Percentiles rank a stretch among this genome's conserved stretches.
These are phyloP conservation scores for Lerista edwardsae DNA, from an alignment of 2,797 vertebrate genomes.

Conservation along the genomic window DNA sequence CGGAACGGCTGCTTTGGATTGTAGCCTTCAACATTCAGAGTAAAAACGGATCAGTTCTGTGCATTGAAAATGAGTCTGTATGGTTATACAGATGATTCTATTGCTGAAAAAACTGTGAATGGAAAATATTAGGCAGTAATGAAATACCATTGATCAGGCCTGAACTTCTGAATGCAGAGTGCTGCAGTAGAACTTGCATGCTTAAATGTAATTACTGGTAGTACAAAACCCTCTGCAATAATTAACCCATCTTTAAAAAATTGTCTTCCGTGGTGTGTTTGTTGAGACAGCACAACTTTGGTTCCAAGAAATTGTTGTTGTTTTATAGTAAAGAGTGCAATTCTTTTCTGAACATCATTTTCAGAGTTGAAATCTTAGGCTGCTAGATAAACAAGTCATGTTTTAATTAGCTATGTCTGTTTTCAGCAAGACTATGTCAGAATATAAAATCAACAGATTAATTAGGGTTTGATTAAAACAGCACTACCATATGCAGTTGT, in stretches of 20 bases:
- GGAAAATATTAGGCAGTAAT: conserved; percentile 14
- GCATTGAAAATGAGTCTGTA: conserved; percentile 6
- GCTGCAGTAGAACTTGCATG: neutral
- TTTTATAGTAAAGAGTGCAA: conserved; percentile 34
- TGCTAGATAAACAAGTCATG: conserved; percentile 60
- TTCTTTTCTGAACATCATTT: conserved; percentile 53
- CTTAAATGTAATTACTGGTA: conserved; percentile 32
- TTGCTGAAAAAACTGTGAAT: conserved; percentile 15
- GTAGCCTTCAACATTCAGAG: neutral
- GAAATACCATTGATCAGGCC: neutral
- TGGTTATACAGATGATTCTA: neutral
- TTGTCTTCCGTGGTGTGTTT: conserved; percentile 46
- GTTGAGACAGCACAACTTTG: conserved; percentile 38
- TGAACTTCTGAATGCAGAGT: neutral
- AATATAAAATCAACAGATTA: conserved; percentile 55
- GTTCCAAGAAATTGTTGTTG: conserved; percentile 41
- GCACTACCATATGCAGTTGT: conserved; percentile 21
- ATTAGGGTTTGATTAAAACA: conserved; percentile 63
- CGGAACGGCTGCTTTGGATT: conserved; percentile 16
- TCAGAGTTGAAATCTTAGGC: conserved; percentile 48
- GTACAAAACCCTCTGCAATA: conserved; percentile 19
- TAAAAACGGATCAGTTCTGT: conserved; percentile 6
- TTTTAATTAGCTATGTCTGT: conserved; percentile 64
- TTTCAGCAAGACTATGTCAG: conserved; percentile 58
- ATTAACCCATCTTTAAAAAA: conserved; percentile 38